Evolutionary conservation across 1,140 invertebrate species (phyloP).

Genomic region (Stegodyphus mimosarum): DNA sequence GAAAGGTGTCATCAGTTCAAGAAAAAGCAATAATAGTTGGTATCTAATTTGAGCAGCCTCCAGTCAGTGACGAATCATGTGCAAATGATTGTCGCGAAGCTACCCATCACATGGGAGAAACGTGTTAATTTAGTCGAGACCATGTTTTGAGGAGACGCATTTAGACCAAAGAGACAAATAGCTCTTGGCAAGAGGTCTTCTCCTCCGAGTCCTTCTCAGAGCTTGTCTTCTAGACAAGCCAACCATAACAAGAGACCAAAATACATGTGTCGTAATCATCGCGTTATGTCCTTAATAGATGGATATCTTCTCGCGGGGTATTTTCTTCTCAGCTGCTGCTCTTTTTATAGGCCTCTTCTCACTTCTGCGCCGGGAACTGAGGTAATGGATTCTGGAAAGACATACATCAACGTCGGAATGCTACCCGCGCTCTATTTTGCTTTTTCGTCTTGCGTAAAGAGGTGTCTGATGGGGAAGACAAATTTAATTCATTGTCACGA

Average conservation of each 20-base stretch:
- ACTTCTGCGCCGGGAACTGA: not conserved
- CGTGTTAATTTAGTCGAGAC: conserved; percentile 34
- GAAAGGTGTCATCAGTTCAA: too few relatives aligned
- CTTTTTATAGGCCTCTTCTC: conserved; percentile 36
- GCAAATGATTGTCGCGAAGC: conserved; percentile 44
- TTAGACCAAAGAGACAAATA: conserved; percentile 46
- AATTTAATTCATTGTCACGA: too few relatives aligned
- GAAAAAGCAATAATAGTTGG: not conserved
- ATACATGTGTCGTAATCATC: conserved; percentile 35
- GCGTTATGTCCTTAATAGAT: conserved; percentile 38
- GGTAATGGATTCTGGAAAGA: not conserved
- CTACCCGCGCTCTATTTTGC: not conserved
- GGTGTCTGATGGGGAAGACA: too few relatives aligned
- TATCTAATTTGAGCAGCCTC: not conserved
- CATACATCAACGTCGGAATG: not conserved
- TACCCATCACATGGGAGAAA: conserved; percentile 29
- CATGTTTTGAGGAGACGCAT: conserved; percentile 25
- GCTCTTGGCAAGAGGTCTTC: conserved; percentile 35
- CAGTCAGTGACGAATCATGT: conserved; percentile 17
- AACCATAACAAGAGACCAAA: conserved; percentile 31
- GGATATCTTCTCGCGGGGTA: conserved; percentile 24
- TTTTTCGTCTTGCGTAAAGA: too few relatives aligned
- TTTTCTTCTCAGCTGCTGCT: not conserved
- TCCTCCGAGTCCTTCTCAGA: not conserved
- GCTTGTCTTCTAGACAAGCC: conserved; percentile 25